A percentile compares a stretch with the other conserved stretches of the same genome.
Evolutionary conservation across 2,113 vertebrate genomes (phyloP).

Genomic region (Cnemophilus loriae): DNA sequence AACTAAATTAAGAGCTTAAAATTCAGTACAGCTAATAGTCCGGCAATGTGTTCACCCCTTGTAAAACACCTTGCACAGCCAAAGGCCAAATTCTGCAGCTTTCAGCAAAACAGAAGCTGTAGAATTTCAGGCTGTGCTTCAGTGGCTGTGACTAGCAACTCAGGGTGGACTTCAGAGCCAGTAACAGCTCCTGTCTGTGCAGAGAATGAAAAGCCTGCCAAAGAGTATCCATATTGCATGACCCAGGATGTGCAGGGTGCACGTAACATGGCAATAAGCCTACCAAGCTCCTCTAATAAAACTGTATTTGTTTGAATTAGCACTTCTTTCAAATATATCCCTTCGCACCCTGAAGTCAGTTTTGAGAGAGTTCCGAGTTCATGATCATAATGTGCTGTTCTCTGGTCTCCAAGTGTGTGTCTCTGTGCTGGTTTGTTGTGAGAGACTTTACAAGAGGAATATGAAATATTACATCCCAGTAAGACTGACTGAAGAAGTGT

Average conservation of each 20-base stretch:
- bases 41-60: background rate
- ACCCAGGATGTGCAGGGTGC: background rate
- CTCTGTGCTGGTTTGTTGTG: background rate
- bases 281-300: background rate
- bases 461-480: background rate
- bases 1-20: background rate
- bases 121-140: background rate
- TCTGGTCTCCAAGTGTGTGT: background rate
- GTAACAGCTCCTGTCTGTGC: background rate
- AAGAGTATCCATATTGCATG: background rate
- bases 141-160: background rate
- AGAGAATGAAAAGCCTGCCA: background rate
- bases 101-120: background rate
- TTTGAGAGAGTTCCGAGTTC: background rate
- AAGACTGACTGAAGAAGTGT: background rate
- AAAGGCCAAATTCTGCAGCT: background rate
- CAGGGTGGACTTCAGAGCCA: background rate
- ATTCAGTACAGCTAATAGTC: background rate
- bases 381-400: background rate
- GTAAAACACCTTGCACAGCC: background rate
- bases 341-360: background rate
- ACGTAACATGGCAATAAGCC: accelerated
- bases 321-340: background rate
- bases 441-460: background rate
- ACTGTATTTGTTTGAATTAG: background rate